These are phyloP conservation scores for Pogonus chalceus DNA, from an alignment of 1,140 invertebrate genomes.

Conservation along the genomic window DNA sequence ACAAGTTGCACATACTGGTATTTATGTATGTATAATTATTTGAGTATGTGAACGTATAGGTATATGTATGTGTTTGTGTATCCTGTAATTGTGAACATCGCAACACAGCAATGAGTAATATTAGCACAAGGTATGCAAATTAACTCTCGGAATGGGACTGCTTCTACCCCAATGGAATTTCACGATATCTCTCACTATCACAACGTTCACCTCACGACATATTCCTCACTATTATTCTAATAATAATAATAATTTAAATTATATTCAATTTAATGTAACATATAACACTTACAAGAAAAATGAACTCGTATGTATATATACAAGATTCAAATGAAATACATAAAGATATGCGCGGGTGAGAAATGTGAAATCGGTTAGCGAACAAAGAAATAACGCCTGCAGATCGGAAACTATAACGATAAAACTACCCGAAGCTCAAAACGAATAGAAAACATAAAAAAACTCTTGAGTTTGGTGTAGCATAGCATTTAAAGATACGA, in stretches of 20 bases:
- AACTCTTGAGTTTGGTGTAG: conserved; percentile 12
- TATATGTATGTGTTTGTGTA: background rate
- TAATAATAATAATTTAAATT: no score
- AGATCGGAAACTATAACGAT: conserved; percentile 26
- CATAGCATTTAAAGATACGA: background rate
- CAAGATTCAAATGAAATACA: no score
- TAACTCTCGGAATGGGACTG: conserved; percentile 1
- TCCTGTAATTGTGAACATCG: conserved; percentile 1
- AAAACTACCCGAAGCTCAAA: conserved; percentile 26
- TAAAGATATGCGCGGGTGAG: no score
- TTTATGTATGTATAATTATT: no score
- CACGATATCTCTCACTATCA: background rate
- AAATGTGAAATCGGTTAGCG: conserved; percentile 8
- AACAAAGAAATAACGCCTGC: conserved; percentile 14
- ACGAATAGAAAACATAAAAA: conserved; percentile 18
- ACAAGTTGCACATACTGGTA: no score
- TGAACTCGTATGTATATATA: no score
- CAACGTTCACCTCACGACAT: no score
- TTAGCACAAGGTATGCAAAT: conserved; percentile 5
- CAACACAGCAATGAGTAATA: background rate
- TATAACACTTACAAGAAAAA: no score
- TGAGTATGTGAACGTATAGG: background rate
- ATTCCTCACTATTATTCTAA: no score
- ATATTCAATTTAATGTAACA: no score
- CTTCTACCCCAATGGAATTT: background rate